Evolutionary conservation across 2,888 invertebrate genomes (phyloP).

Genomic region (Drosophila helvetica): DNA sequence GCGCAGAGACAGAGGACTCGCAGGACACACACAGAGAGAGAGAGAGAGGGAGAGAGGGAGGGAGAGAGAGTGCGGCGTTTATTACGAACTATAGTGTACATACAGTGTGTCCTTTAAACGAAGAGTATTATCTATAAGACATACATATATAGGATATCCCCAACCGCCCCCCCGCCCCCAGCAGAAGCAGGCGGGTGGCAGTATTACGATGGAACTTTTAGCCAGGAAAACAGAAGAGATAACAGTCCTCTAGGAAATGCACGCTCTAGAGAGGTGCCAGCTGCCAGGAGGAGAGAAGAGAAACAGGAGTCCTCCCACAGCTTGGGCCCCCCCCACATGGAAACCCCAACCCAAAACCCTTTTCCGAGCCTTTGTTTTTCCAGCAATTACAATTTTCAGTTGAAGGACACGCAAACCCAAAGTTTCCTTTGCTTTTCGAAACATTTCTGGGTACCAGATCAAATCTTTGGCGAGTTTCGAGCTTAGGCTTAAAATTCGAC

Average conservation of each 20-base stretch:
- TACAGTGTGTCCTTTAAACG: slow-evolving; percentile 67
- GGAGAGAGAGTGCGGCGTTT: slow-evolving; percentile 24
- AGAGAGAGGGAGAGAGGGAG: too few relatives aligned
- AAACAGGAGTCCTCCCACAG: background rate
- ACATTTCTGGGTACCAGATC: background rate
- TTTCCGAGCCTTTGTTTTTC: background rate
- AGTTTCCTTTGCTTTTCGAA: too few relatives aligned
- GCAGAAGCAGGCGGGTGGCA: slow-evolving; percentile 21
- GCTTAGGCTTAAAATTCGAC: background rate
- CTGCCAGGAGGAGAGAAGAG: background rate
- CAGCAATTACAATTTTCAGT: background rate
- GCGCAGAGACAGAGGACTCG: slow-evolving; percentile 30
- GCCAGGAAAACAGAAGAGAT: slow-evolving; percentile 18
- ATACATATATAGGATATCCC: slow-evolving; percentile 23
- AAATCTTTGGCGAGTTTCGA: background rate
- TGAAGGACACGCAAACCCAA: background rate
- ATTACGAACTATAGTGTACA: slow-evolving; percentile 69
- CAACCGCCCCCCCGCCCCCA: background rate
- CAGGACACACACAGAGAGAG: background rate
- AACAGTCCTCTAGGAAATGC: slow-evolving; percentile 13
- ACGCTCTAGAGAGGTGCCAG: background rate
- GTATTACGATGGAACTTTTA: slow-evolving; percentile 36
- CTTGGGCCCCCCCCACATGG: background rate
- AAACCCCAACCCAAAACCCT: background rate
- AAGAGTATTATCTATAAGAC: slow-evolving; percentile 73